Conservation (phyloP, 2,888 invertebrate species). For the Drosophila imparisetae region DNA sequence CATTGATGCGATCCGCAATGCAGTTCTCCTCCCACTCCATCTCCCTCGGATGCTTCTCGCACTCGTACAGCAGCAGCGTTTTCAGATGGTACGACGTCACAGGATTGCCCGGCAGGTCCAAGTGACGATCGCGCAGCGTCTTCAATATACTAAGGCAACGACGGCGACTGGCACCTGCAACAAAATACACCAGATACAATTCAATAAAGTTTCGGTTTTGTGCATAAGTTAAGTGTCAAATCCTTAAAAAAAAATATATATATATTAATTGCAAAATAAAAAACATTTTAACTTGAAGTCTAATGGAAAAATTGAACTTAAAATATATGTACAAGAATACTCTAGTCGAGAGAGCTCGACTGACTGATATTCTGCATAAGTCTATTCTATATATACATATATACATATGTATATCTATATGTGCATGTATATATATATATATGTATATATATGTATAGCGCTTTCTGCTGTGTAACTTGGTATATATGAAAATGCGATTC, state of each 20-base stretch:
- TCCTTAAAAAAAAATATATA: background rate
- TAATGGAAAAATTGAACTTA: background rate
- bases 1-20: slow-evolving; percentile 96
- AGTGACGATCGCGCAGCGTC: slow-evolving; percentile 94
- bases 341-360: background rate
- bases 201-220: background rate
- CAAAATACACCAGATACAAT: background rate
- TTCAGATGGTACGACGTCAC: slow-evolving; percentile 96
- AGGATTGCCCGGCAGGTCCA: slow-evolving; percentile 95
- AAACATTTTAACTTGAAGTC: background rate
- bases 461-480: background rate
- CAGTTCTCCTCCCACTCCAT: slow-evolving; percentile 97
- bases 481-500: background rate
- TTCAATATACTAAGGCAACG: slow-evolving; percentile 95
- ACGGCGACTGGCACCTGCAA: slow-evolving; percentile 90
- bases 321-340: background rate
- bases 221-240: background rate
- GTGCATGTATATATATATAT: background rate
- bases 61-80: slow-evolving; percentile 96
- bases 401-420: too few species aligned
- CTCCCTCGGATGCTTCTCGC: slow-evolving; percentile 97
- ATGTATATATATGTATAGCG: background rate
- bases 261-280: background rate
- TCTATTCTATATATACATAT: background rate
- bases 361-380: background rate